A percentile compares a stretch with the other conserved stretches of the same genome.
These are phyloP conservation scores for Tribolium madens DNA, from an alignment of 1,140 invertebrate species.

Conservation along the genomic window DNA sequence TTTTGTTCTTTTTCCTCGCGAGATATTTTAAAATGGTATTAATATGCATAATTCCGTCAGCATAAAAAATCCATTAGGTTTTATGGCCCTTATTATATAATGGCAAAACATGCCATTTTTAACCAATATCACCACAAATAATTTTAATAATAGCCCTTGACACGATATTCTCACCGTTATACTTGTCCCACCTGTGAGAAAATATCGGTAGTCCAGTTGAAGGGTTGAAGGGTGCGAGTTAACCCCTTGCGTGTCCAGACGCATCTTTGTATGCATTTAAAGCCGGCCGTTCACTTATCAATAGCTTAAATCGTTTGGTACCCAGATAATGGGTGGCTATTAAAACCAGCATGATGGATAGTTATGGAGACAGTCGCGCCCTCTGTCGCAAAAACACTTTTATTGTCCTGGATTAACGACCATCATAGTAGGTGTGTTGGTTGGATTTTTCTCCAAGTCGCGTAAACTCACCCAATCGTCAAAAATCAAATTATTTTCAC, in stretches of 20 bases:
- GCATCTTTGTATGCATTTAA: conserved; percentile 42
- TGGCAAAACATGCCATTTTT: conserved; percentile 47
- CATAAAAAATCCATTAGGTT: conserved; percentile 61
- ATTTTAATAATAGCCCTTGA: conserved; percentile 51
- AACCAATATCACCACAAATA: conserved; percentile 44
- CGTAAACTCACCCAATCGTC: neutral
- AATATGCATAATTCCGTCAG: conserved; percentile 59
- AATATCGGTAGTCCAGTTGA: conserved; percentile 14
- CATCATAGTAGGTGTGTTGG: neutral
- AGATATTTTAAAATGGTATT: conserved; percentile 57
- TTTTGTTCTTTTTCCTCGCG: conserved; percentile 47
- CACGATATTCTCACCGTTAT: conserved; percentile 40
- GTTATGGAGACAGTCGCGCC: conserved; percentile 40
- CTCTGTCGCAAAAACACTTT: conserved; percentile 24
- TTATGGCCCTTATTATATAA: conserved; percentile 56
- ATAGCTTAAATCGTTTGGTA: conserved; percentile 44
- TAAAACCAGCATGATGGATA: conserved; percentile 49
- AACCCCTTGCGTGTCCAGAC: conserved; percentile 8
- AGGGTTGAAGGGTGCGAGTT: conserved; percentile 27
- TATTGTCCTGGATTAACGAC: neutral
- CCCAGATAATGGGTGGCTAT: conserved; percentile 45
- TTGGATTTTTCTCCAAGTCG: neutral
- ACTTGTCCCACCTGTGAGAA: conserved; percentile 13
- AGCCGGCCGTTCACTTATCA: conserved; percentile 33
- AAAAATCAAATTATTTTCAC: neutral